Base-by-base conservation (phyloP, 2,797 vertebrate genomes). In the Fratercula arctica region DNA sequence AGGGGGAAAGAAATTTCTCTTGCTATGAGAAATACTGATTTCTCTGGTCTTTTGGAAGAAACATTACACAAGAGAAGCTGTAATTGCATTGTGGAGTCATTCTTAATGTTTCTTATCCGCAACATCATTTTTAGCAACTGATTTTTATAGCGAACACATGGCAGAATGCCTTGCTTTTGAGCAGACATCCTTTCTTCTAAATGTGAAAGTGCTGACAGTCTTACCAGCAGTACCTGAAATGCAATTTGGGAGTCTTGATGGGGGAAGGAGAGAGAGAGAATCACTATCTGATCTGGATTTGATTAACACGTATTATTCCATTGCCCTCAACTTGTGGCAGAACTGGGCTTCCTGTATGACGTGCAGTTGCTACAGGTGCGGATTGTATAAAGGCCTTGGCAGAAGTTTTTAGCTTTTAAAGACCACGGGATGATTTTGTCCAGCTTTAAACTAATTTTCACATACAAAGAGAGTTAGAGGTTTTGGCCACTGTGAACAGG, bases 161-260 rank as follows among this genome's bases (percentile, higher is more conserved):
- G 39, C 76, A 81, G 82, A 90, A 84, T 37, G 45, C 33, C 35
- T 76, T 90, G 67, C 66, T 85, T 84, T 35, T 50, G 60, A 91
- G 69, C 37, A 91, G 63, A 39, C 61, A 91, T 63, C 43, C 76
- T 91, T 91, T 78, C 82, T 90, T 67, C 53, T 61, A 45, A 93
- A 94, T 86, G 73, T 37, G 79, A 81, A 43, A n/a, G 43, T 63
- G n/a, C 46, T 95, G 93, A 79, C 87, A 97, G 46, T 46, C 57
- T 84, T 78, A 35, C 69, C 48, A 2, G 2, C 33, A 53, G 54
- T 43, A 64, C 45, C 69, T 89, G 95, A 80, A 96, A 90, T 88
- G 37, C 57, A 96, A 66, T 95, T 89, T 90, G 43, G 50, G 59
- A 66, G 26, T 51, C 60, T 41, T 66, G n/a, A 77, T 9, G 16